Evolutionary conservation across 2,797 vertebrate species (phyloP), one percentile per base, ranked within the genome.

Genomic region (Xiphophorus birchmanni): DNA sequence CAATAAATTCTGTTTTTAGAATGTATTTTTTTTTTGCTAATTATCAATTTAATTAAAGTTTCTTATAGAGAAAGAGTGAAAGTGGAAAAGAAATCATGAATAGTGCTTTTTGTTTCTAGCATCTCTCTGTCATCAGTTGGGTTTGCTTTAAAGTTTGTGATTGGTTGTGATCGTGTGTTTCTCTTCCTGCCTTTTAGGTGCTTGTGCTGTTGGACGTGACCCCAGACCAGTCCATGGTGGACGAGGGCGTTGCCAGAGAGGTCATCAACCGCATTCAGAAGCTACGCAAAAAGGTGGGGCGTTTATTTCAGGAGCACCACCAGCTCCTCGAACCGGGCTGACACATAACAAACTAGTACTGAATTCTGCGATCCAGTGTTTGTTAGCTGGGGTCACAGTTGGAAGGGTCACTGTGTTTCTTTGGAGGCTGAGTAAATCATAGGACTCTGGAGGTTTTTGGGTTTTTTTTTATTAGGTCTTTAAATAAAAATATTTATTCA

Each of bases 181-280:
- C 35, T 69, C 21, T n/a, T 44, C 12, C 75, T 84, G 26, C 81
- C 69, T 15, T 65, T 7, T n/a, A 99, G 98, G 97, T 97, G 67
- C 93, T 99, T 85, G 96, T 99, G 86, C 96, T 99, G 74, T 86
- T 99, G 52, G 97, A 99, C 54, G 94, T 99, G 82, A 96, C 96
- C 48, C 98, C 98, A 0, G 98, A 99, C 93, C 98, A 99, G 93
- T 96, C 97, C 67, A 98, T 99, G 99, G 90, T 99, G 78, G 97
- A 99, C 82, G 97, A 99, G 92, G 98, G 99, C 1, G 97, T 99
- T 84, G 98, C 98, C 75, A 95, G 98, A 50, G 99, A 99, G 77
- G 98, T 99, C 90, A 99, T 99, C 91, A 99, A 99, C 93, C 98
- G 98, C 89, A 98, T 99, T 90, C 99, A 99, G 95, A 99, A 99